Base-by-base conservation (phyloP, 37 sponge, comb jelly and placozoan genomes). In the Ephydatia muelleri region DNA sequence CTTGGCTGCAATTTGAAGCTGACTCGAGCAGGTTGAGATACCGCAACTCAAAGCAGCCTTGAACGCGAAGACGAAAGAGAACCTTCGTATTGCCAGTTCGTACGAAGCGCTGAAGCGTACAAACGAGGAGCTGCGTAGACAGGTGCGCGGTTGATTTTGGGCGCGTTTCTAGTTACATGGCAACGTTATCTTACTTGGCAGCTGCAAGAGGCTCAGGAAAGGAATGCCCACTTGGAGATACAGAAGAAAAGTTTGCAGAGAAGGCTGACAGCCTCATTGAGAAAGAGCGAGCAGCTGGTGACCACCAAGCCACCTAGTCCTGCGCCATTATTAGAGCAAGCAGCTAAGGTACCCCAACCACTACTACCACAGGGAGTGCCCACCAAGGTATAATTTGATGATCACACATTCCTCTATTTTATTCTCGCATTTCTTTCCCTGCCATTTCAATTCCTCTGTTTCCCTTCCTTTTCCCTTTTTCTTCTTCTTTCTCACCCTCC, bases 51-150 rank as follows among this genome's bases (percentile, higher is more conserved):
- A 64, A 9, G 43, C 66, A 29, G 78, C 49, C 57, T 30, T 88
- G 49, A 82, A 49, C 29, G 83, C 77, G 48, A 88, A 83, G 70
- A 32, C 66, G 25, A 82, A 34, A 39, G 88, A 88, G 71, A 82
- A 76, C 49, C 80, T 77, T 22, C 28, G 88, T 47, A 38, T 88
- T 5, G 70, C 38, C 23, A 75, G 70, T 14, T 82, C 83, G 5
- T 83, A 77, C 77, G 78, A 82, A 12, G 70, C 73, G 35, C 30
- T 88, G 13, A 82, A 70, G 38, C 88, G 69, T 28, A 47, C 47
- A 11, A 88, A 82, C n/a, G 71, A 82, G 19, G 33, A 40, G 72
- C 74, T 88, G 16, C 64, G 32, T 29, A 69, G 47, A 19, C 78
- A 88, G 49, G 88, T 88, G 28, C 16, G 77, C 47, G 26, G 12